Evolutionary conservation across 2,888 invertebrate species (phyloP).

Genomic region (Agrotis puta): DNA sequence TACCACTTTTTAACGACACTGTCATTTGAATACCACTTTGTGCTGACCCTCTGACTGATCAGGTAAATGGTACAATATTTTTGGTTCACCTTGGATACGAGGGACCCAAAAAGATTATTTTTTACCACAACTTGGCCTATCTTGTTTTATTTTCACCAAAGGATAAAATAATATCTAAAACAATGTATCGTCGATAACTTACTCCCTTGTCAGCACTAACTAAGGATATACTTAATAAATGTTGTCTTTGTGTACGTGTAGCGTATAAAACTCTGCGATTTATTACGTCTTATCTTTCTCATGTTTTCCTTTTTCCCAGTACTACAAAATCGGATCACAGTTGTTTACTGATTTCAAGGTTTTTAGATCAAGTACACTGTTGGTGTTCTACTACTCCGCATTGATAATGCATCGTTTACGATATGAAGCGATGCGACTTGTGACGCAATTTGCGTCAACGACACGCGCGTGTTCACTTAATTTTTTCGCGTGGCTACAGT

Average conservation of each 20-base stretch:
- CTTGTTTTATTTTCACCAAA: not conserved
- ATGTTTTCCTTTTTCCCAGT: conserved; percentile 25
- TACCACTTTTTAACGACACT: too few relatives aligned
- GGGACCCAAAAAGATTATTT: too few relatives aligned
- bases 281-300: conserved; percentile 39
- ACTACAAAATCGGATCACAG: conserved; percentile 19
- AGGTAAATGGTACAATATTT: too few relatives aligned
- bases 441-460: not conserved
- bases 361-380: conserved; percentile 18
- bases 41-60: too few relatives aligned
- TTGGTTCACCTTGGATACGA: too few relatives aligned
- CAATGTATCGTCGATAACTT: conserved; percentile 31
- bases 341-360: conserved; percentile 22
- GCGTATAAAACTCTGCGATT: conserved; percentile 50
- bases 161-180: conserved; percentile 14
- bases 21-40: too few relatives aligned
- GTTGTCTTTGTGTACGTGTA: conserved; percentile 42
- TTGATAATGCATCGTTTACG: not conserved
- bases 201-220: conserved; percentile 44
- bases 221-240: conserved; percentile 46
- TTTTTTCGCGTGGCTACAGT: not conserved
- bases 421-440: not conserved
- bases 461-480: not conserved
- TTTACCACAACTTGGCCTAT: too few relatives aligned
- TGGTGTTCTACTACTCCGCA: conserved; percentile 8